These are phyloP conservation scores for Drosophila grimshawi DNA, from an alignment of 1,140 invertebrate genomes.

Conservation along the genomic window DNA sequence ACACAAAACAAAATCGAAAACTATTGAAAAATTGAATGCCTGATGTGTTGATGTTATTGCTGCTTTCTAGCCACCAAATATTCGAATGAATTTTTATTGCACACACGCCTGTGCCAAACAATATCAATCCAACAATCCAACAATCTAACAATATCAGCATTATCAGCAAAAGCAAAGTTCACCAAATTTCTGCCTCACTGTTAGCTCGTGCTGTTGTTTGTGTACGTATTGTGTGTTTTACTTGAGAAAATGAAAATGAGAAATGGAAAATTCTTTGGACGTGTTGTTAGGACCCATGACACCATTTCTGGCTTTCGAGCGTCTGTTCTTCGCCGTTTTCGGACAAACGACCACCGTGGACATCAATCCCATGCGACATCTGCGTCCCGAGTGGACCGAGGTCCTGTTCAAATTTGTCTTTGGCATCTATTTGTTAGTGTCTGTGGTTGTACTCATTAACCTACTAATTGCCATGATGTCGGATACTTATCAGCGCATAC, in stretches of 20 bases:
- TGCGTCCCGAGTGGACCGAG: conserved; percentile 90
- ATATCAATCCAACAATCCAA: conserved; percentile 31
- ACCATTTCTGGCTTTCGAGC: conserved; percentile 96
- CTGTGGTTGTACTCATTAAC: conserved; percentile 98
- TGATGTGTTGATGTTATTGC: conserved; percentile 29
- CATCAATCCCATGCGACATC: conserved; percentile 89
- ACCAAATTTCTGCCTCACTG: conserved; percentile 19
- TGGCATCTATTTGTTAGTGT: conserved; percentile 98
- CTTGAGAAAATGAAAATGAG: conserved; percentile 18
- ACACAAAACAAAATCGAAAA: conserved; percentile 2
- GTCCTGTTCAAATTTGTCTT: conserved; percentile 94
- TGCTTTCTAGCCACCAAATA: conserved; percentile 44
- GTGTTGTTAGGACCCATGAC: conserved; percentile 90
- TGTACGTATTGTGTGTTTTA: conserved; percentile 13
- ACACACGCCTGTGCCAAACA: conserved; percentile 74
- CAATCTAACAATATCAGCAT: conserved; percentile 32
- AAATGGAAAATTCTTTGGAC: conserved; percentile 39
- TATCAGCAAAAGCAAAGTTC: conserved; percentile 44
- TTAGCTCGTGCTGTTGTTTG: conserved; percentile 14
- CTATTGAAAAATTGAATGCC: conserved; percentile 36
- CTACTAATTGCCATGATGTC: conserved; percentile 99
- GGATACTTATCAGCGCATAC: conserved; percentile 99
- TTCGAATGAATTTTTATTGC: conserved; percentile 44
- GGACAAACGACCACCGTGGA: conserved; percentile 96
- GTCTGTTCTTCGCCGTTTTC: conserved; percentile 99